Base-by-base conservation (phyloP, 2,888 invertebrate genomes). In the Pharmacophagus antenor region DNA sequence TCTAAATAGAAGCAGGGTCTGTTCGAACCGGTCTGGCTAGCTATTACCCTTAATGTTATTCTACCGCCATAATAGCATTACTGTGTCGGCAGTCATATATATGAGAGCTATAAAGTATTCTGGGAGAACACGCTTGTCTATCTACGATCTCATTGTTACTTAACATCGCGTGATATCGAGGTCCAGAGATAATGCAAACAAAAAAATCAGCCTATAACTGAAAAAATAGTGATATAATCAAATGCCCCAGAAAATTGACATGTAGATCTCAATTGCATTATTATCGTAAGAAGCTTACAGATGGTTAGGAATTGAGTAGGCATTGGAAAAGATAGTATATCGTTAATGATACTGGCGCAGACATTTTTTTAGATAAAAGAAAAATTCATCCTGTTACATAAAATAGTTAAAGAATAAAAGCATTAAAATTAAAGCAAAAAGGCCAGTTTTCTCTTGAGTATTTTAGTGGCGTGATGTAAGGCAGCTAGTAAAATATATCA, bases 171-270 rank as follows among this genome's bases (percentile, higher is more conserved):
- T n/a, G n/a, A n/a, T n/a, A n/a, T n/a, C n/a, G n/a, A n/a, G n/a
- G n/a, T n/a, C n/a, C n/a, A n/a, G n/a, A n/a, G n/a, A n/a, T n/a
- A n/a, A n/a, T n/a, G n/a, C n/a, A n/a, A n/a, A n/a, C n/a, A n/a
- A n/a, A n/a, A n/a, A n/a, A n/a, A n/a, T n/a, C n/a, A n/a, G n/a
- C n/a, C n/a, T n/a, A n/a, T n/a, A n/a, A n/a, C n/a, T n/a, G n/a
- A n/a, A n/a, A n/a, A n/a, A n/a, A n/a, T n/a, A n/a, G 63, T 74
- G 74, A 80, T 81, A 79, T 79, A 82, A 82, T 77, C 67, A 74
- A 77, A 76, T 74, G 70, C 68, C 69, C 69, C 67, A 72, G 73
- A 74, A 70, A 75, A 70, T 74, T 74, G 70, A 66, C 60, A 51
- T 54, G 49, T 47, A 65, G 56, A 63, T 62, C 31, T 46, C 61